These are phyloP conservation scores for Carduelis carduelis DNA, from an alignment of 2,797 vertebrate species.

Conservation along the genomic window DNA sequence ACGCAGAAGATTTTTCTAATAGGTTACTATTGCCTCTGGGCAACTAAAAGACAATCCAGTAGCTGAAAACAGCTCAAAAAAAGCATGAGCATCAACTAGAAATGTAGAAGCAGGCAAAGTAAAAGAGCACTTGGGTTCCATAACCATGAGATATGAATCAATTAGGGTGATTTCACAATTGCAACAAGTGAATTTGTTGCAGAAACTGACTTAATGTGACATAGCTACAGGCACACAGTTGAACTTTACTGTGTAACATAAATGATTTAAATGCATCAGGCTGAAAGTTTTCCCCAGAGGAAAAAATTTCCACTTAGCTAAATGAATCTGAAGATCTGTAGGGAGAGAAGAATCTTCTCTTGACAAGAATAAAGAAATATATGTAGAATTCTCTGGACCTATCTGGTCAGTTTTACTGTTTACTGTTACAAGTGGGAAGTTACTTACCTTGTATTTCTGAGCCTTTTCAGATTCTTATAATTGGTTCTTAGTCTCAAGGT, in stretches of 20 bases:
- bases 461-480: neutral
- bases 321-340: neutral
- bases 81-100: neutral
- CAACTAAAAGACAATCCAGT: neutral
- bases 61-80: neutral
- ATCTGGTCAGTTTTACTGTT: neutral
- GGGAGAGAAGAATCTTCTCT: neutral
- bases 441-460: conserved; percentile 32
- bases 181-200: neutral
- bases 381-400: neutral
- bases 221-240: neutral
- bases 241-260: neutral
- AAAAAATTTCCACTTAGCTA: neutral
- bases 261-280: neutral
- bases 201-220: neutral
- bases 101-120: neutral
- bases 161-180: neutral
- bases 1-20: neutral
- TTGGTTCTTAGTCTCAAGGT: neutral
- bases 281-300: neutral
- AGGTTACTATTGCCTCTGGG: neutral
- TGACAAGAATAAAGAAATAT: neutral
- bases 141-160: neutral
- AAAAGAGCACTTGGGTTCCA: neutral
- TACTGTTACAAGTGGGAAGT: neutral